phyloP scores from a whole-genome alignment of 2,797 vertebrate genomes.

The Mus spretus region DNA sequence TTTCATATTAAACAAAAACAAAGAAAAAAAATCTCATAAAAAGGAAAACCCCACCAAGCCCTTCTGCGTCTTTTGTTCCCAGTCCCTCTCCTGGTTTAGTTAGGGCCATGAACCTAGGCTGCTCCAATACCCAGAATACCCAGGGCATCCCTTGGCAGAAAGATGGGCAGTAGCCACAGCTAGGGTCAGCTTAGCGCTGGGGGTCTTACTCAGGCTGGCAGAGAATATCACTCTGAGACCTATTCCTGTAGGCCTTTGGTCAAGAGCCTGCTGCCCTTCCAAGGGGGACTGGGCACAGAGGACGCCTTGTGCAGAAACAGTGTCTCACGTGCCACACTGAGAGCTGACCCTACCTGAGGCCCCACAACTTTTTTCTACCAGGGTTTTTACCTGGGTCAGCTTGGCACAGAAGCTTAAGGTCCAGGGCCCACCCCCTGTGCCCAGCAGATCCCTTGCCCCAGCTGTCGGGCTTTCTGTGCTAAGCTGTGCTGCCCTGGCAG shows the following conservation, averaged over 20 bases:
- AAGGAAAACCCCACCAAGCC: slow-evolving; percentile 44
- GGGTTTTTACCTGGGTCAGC: neutral
- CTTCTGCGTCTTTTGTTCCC: neutral
- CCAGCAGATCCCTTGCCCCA: neutral
- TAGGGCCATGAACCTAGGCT: rapidly evolving
- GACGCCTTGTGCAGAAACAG: neutral
- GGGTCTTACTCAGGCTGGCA: neutral
- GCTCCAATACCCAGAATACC: neutral
- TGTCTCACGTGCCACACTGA: neutral
- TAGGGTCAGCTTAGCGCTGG: neutral
- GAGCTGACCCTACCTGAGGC: neutral
- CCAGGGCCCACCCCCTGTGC: neutral
- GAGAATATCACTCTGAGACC: neutral
- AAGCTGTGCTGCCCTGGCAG: neutral
- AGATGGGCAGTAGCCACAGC: neutral
- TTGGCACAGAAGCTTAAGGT: neutral
- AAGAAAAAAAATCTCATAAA: slow-evolving; percentile 82
- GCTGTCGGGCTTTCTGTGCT: neutral
- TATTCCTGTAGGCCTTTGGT: neutral
- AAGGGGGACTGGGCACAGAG: neutral
- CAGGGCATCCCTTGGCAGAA: neutral
- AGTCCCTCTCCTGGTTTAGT: rapidly evolving
- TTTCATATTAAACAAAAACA: slow-evolving; percentile 86
- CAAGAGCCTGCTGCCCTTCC: neutral
- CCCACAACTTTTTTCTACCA: neutral